phyloP scores from a whole-genome alignment of 2,113 vertebrate genomes.

The Rhizomys pruinosus region DNA sequence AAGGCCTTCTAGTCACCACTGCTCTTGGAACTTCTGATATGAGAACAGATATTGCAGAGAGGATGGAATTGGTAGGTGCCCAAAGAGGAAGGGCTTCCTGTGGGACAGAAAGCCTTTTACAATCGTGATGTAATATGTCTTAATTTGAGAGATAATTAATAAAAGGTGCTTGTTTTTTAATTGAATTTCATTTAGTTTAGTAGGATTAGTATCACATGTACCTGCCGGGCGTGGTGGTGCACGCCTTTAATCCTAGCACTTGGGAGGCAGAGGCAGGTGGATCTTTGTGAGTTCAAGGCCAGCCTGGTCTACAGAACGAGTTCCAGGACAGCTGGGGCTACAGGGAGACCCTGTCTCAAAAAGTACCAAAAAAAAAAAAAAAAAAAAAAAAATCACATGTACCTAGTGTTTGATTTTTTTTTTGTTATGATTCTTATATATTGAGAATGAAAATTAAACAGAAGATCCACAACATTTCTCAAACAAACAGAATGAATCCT shows the following conservation, averaged over 20 bases:
- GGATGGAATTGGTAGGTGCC: background rate
- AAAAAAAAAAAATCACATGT: too few species aligned
- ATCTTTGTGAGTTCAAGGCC: too few species aligned
- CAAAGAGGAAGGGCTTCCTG: background rate
- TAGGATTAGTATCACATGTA: background rate
- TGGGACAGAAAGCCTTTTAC: conserved; percentile 34
- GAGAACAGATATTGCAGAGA: background rate
- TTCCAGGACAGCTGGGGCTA: too few species aligned
- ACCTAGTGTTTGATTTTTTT: background rate
- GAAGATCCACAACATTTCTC: background rate
- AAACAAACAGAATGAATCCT: background rate
- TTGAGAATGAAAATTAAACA: conserved; percentile 1
- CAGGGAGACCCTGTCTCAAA: too few species aligned
- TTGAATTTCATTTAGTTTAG: background rate
- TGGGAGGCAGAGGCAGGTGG: too few species aligned
- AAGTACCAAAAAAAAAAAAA: too few species aligned
- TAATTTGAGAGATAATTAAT: conserved; percentile 12
- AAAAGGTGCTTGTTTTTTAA: background rate
- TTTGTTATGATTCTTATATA: conserved; percentile 19
- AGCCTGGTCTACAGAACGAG: too few species aligned
- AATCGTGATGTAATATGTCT: background rate
- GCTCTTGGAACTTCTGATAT: background rate
- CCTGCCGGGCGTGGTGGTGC: too few species aligned
- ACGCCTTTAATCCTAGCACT: too few species aligned
- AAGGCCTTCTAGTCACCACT: background rate